Conservation (phyloP, 2,888 invertebrate genomes). For the Lasioglossum vierecki region DNA sequence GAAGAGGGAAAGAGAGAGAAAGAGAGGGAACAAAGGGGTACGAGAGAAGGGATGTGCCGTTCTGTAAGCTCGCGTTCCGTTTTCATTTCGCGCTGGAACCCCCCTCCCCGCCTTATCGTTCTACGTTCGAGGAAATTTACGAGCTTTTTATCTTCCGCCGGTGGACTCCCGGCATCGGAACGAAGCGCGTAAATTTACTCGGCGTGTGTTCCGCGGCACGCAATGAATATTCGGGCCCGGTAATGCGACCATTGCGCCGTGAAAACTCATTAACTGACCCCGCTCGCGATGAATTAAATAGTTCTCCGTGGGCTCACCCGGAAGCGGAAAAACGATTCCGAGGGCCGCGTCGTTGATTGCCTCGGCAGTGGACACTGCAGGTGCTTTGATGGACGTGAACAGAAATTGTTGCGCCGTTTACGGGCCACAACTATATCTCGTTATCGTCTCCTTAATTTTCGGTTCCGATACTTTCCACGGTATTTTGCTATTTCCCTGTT, state of each 20-base stretch:
- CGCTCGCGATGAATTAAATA: conserved; percentile 28
- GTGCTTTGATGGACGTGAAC: neutral
- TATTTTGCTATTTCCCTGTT: neutral
- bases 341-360: conserved; percentile 4
- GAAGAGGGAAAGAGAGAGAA: no score
- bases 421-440: neutral
- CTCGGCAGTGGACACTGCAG: neutral
- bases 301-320: conserved; percentile 2
- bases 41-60: neutral
- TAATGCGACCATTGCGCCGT: conserved; percentile 19
- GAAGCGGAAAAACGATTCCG: conserved; percentile 28
- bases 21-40: neutral
- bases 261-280: conserved; percentile 32
- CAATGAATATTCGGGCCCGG: conserved; percentile 29
- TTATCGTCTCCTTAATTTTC: neutral
- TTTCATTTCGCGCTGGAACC: neutral
- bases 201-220: conserved; percentile 1
- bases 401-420: conserved; percentile 4
- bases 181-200: conserved; percentile 21
- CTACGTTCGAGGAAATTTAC: conserved; percentile 15
- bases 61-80: neutral
- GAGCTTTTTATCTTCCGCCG: conserved; percentile 8
- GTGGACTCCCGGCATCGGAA: neutral
- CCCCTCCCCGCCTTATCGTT: conserved; percentile 4
- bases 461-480: neutral